Evolutionary conservation across 2,113 vertebrate genomes (phyloP).

Genomic region (Lagenorhynchus albirostris): DNA sequence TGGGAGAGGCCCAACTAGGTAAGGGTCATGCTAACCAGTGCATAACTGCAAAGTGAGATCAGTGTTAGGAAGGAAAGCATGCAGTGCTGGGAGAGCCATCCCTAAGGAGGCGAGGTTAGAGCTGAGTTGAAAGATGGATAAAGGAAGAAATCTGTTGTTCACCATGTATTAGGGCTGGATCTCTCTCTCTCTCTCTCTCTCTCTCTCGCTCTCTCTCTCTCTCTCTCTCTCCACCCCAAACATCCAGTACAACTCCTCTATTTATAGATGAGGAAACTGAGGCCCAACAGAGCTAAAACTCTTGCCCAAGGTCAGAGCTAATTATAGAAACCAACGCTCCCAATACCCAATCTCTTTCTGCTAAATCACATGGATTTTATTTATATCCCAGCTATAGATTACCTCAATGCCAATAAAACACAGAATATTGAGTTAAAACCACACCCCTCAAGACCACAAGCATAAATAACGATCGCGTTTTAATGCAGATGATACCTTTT

Average conservation of each 20-base stretch:
- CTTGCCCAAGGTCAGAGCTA: constrained; percentile 9
- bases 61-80: neutral
- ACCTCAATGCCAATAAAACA: neutral
- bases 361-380: constrained; percentile 30
- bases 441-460: constrained; percentile 29
- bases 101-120: neutral
- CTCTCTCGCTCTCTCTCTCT: neutral
- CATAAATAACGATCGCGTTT: constrained; percentile 10
- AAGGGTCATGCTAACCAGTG: neutral
- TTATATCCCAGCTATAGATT: constrained; percentile 44
- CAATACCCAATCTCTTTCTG: constrained; percentile 5
- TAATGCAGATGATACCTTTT: neutral
- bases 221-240: neutral
- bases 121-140: neutral
- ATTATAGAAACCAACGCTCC: neutral
- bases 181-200: neutral
- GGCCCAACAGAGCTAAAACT: neutral
- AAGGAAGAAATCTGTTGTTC: neutral
- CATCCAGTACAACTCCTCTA: neutral
- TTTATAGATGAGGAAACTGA: constrained; percentile 28
- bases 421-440: constrained; percentile 42
- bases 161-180: neutral
- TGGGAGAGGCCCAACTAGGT: neutral
- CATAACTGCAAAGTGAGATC: neutral
- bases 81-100: neutral